Base-by-base conservation (phyloP, 2,888 invertebrate species). In the Bibio marci region DNA sequence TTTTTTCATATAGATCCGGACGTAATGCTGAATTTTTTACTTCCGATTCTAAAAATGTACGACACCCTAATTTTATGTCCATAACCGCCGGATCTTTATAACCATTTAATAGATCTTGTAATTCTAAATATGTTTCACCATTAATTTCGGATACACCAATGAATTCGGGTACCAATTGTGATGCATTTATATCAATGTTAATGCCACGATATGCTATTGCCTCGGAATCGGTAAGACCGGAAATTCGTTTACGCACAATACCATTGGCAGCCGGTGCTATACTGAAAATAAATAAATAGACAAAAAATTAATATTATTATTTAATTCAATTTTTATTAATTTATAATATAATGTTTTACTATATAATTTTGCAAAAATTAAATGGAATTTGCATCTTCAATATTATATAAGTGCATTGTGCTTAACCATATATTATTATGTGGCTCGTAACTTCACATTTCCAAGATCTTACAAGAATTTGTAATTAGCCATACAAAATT, bases 51-150 rank as follows among this genome's bases (percentile, higher is more conserved):
- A 94, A 70, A 62, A 95, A 97, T 15, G 95, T 97, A 52, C 94
- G 73, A 3, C 83, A 85, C 32, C 97, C 97, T 75, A 97, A 85
- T 67, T 97, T 97, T 44, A 97, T 81, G 60, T 97, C 97, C 79
- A 97, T 94, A 1, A 97, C 90, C 54, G 82, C 80, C 1, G 92
- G 92, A 62, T 94, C 85, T 50, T 70, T 69, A 63, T 94, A 95
- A 41, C 86, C 85, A 51, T 86, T 80, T 18, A 94, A 65, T 15
- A 97, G 69, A 61, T 97, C 92, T 64, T 95, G 91, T 45, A 97
- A 74, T 62, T 95, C 94, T 52, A 97, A 91, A 63, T 91, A 97
- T 47, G 73, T 71, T 52, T 83, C 80, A 28, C 77, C 78, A 42
- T 71, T 80, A 30, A 55, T 39, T 48, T 80, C 77, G 33, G 80